These are phyloP conservation scores for Electrophaes corylata DNA, from an alignment of 2,888 invertebrate genomes.

Conservation along the genomic window DNA sequence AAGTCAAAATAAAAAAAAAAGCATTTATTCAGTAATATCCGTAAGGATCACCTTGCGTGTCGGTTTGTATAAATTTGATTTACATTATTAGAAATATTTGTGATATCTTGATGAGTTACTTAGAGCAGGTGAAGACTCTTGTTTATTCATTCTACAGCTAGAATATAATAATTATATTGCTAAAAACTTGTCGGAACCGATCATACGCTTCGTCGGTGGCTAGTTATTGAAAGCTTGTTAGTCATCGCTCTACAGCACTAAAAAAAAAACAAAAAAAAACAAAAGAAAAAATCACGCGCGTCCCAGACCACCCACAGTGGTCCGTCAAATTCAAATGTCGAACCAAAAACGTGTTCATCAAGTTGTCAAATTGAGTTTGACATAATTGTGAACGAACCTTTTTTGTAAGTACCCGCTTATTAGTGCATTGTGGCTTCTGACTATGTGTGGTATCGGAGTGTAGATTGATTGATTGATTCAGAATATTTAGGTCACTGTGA, in stretches of 20 bases:
- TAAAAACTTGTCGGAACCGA: constrained; percentile 57
- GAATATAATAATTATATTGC: background rate
- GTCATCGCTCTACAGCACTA: constrained; percentile 70
- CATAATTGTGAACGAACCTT: constrained; percentile 76
- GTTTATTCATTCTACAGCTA: background rate
- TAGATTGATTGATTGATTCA: constrained; percentile 32
- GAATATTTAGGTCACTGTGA: constrained; percentile 19
- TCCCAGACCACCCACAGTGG: constrained; percentile 77
- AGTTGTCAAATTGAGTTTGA: constrained; percentile 82
- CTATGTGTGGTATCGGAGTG: constrained; percentile 41
- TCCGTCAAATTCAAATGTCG: constrained; percentile 74
- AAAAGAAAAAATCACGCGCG: constrained; percentile 61
- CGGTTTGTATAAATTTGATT: no score
- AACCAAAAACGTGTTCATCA: constrained; percentile 78
- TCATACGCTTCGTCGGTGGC: constrained; percentile 74
- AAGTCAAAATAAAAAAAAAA: no score
- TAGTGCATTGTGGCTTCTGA: constrained; percentile 56
- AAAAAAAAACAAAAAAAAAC: constrained; percentile 59
- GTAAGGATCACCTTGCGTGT: no score
- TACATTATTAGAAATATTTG: background rate
- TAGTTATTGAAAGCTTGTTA: constrained; percentile 77
- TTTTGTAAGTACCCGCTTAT: constrained; percentile 56
- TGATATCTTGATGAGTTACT: background rate
- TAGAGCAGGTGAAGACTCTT: background rate
- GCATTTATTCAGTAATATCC: no score